A percentile compares a stretch with the other conserved stretches of the same genome.
Evolutionary conservation across 2,888 invertebrate species (phyloP).

Genomic region (Sphaerophoria taeniata): DNA sequence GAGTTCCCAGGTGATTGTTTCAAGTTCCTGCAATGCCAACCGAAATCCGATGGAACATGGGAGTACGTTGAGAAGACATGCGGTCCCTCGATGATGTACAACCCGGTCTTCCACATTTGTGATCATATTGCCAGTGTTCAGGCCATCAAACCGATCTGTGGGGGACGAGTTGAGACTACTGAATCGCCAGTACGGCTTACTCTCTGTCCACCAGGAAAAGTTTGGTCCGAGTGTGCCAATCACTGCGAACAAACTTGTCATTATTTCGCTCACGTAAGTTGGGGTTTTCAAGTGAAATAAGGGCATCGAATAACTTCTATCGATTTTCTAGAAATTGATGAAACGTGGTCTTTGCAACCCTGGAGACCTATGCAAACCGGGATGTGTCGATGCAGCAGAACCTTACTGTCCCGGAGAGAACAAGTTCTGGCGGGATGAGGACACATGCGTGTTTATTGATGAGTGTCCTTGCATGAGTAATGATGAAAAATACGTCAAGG

Average conservation of each 20-base stretch:
- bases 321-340: slow-evolving; percentile 75
- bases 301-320: neutral
- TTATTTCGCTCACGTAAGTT: slow-evolving; percentile 84
- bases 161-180: slow-evolving; percentile 67
- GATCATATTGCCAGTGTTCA: slow-evolving; percentile 87
- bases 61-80: slow-evolving; percentile 87
- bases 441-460: slow-evolving; percentile 88
- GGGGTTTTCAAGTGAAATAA: neutral
- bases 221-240: slow-evolving; percentile 88
- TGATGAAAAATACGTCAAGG: slow-evolving; percentile 87
- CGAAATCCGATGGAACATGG: slow-evolving; percentile 82
- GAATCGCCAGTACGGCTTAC: slow-evolving; percentile 40
- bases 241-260: slow-evolving; percentile 89
- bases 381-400: slow-evolving; percentile 81
- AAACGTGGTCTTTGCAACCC: slow-evolving; percentile 80
- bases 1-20: slow-evolving; percentile 87
- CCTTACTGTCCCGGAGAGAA: slow-evolving; percentile 84
- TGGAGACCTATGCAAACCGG: slow-evolving; percentile 79
- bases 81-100: slow-evolving; percentile 86
- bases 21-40: slow-evolving; percentile 88
- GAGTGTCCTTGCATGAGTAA: slow-evolving; percentile 91
- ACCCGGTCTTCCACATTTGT: slow-evolving; percentile 86
- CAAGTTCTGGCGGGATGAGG: slow-evolving; percentile 88
- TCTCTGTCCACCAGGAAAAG: slow-evolving; percentile 83
- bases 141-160: slow-evolving; percentile 86